Evolutionary conservation across 2,888 invertebrate species (phyloP).

Genomic region (Dichetophora obliterata): DNA sequence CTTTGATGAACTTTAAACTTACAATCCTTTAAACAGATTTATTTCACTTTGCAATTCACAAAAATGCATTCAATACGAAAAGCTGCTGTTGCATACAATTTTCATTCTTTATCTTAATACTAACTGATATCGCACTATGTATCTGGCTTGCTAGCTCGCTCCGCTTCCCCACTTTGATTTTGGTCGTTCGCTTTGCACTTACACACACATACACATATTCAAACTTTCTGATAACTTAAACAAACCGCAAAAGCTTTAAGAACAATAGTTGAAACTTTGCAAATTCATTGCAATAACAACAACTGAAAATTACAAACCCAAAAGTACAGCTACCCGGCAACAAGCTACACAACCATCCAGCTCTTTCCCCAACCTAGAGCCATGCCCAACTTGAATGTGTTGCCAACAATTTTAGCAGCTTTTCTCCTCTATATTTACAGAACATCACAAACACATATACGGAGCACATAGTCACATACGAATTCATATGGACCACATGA

Average conservation of each 20-base stretch:
- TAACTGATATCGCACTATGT: neutral
- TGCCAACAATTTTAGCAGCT: constrained; percentile 36
- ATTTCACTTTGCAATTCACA: constrained; percentile 64
- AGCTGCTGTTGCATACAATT: neutral
- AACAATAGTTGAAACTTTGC: constrained; percentile 30
- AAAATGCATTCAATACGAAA: constrained; percentile 56
- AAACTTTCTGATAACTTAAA: neutral
- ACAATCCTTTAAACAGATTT: constrained; percentile 66
- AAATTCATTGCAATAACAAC: constrained; percentile 27
- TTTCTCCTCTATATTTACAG: constrained; percentile 7
- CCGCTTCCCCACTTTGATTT: neutral
- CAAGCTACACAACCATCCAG: neutral
- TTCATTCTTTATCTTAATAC: neutral
- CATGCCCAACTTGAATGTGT: neutral
- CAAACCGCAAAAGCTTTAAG: constrained; percentile 26
- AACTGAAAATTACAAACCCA: constrained; percentile 9
- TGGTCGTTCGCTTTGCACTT: neutral
- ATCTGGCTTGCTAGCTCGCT: neutral
- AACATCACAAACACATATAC: neutral
- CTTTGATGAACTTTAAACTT: constrained; percentile 56
- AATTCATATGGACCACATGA: constrained; percentile 14
- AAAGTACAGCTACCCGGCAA: neutral
- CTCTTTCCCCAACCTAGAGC: neutral
- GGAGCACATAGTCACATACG: neutral
- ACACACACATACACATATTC: neutral